A percentile compares a stretch with the other conserved stretches of the same genome.
phyloP scores from a whole-genome alignment of 53 echinoderm and acorn worm genomes.

The Antedon mediterranea region DNA sequence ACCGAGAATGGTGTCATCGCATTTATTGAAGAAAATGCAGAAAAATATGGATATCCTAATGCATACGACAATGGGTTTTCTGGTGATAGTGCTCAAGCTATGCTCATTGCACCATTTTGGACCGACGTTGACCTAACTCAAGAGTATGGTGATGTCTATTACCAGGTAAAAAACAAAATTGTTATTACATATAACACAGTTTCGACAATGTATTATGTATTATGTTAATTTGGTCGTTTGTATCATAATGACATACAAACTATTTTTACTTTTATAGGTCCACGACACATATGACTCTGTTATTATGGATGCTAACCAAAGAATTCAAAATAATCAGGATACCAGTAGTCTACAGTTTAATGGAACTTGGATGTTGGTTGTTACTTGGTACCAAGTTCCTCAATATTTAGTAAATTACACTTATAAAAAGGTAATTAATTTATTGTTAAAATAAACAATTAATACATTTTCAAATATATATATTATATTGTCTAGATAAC shows the following conservation, averaged over 20 bases:
- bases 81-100: slow-evolving; percentile 10
- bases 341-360: slow-evolving; percentile 26
- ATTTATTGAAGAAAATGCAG: slow-evolving; percentile 59
- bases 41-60: slow-evolving; percentile 73
- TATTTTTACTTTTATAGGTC: slow-evolving; percentile 12
- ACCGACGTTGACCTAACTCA: slow-evolving; percentile 46
- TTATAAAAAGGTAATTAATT: background rate
- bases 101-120: slow-evolving; percentile 67
- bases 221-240: no score
- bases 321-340: slow-evolving; percentile 26
- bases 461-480: no score
- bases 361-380: slow-evolving; percentile 68
- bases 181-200: background rate
- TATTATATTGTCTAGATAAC: no score
- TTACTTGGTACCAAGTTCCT: slow-evolving; percentile 72
- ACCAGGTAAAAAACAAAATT: slow-evolving; percentile 53
- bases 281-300: slow-evolving; percentile 29
- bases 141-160: slow-evolving; percentile 59
- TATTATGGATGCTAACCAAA: slow-evolving; percentile 38
- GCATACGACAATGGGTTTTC: slow-evolving; percentile 52
- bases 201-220: no score
- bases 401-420: background rate
- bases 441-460: no score
- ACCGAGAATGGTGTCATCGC: slow-evolving; percentile 79
- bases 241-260: background rate